phyloP scores from a whole-genome alignment of 2,797 vertebrate genomes.

The Galago senegalensis region DNA sequence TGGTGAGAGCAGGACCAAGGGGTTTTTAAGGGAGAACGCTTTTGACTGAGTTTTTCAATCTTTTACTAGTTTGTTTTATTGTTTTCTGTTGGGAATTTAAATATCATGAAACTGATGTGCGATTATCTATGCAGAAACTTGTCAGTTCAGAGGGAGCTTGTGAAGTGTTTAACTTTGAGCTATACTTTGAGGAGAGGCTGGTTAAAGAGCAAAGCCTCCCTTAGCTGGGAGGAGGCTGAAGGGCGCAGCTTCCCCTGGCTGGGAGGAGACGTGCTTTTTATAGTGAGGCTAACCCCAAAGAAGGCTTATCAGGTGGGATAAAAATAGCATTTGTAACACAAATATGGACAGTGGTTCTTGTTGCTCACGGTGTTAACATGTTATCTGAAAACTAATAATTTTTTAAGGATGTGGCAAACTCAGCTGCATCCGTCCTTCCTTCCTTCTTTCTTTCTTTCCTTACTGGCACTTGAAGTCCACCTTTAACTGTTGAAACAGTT shows the following conservation, averaged over 20 bases:
- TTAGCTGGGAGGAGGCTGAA: no score
- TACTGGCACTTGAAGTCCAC: not conserved
- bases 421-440: no score
- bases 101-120: not conserved
- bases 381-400: not conserved
- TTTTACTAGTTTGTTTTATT: not conserved
- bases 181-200: accelerated
- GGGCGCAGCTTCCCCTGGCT: no score
- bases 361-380: not conserved
- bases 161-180: no score
- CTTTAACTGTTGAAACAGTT: not conserved
- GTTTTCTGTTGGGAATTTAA: not conserved
- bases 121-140: not conserved
- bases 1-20: accelerated
- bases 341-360: not conserved
- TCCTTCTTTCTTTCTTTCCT: not conserved
- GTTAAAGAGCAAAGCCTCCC: accelerated
- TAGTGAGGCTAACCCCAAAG: not conserved
- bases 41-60: no score
- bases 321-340: not conserved
- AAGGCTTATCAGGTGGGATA: not conserved
- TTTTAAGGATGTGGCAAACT: not conserved
- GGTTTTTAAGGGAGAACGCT: not conserved
- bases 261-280: not conserved
- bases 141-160: no score